Base-by-base conservation (phyloP, 2,113 vertebrate species). In the Cinclus cinclus region DNA sequence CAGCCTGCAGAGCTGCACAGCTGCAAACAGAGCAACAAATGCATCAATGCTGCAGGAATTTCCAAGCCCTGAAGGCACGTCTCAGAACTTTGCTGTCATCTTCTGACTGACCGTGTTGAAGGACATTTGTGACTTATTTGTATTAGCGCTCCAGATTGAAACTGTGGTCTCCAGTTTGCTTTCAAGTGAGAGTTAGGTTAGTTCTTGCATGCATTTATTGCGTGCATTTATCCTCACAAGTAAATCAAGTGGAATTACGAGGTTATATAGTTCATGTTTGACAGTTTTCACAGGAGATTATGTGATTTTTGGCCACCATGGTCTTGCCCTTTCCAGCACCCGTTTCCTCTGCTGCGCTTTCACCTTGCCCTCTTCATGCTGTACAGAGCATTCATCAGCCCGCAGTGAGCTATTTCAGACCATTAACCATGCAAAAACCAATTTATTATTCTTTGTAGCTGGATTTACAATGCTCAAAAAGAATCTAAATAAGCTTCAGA, bases 101-200 rank as follows among this genome's bases (percentile, higher is more conserved):
- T 11, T 20, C 87, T 49, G 6, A 20, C 2, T n/a, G n/a, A 7
- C 24, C 2, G 1, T 44, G 42, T 19, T 14, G 2, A n/a, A 53
- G 31, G 27, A 21, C 31, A 21, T 58, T 5, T 10, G 13, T 71
- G 58, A n/a, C 9, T 5, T 56, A 5, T 11, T 37, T 75, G 10
- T 11, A 2, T 11, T 22, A 9, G 7, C 9, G 2, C 31, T 59
- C 14, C 42, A 47, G 64, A 11, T 24, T 24, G 16, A 81, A 74
- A 7, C 24, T 16, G 4, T 4, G 5, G 22, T 87, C 41, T 92
- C 4, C 11, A 23, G 31, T 49, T 63, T 16, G 13, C 15, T 75
- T 78, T 78, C 31, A 25, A 25, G 42, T 53, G 46, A 69, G 18
- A 80, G 18, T 9, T 47, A 22, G 5, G 35, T 49, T 68, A 73